These are phyloP conservation scores for Diadema setosum DNA, from an alignment of 35 echinoderm and acorn worm genomes.

Conservation along the genomic window DNA sequence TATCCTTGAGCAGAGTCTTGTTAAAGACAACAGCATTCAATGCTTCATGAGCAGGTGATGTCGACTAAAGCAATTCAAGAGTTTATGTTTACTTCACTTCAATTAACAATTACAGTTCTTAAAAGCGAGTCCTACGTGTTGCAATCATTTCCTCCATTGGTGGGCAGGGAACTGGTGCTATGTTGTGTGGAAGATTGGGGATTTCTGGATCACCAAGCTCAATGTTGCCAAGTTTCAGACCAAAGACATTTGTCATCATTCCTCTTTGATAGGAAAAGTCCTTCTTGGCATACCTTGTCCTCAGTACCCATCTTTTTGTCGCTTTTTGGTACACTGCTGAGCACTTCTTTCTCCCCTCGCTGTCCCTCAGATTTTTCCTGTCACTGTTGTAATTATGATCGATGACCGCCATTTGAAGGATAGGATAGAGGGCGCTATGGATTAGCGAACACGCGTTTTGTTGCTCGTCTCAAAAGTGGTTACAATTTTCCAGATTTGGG, in stretches of 20 bases:
- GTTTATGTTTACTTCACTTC: too few species aligned
- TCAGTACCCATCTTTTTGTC: neutral
- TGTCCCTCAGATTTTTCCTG: neutral
- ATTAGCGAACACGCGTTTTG: too few species aligned
- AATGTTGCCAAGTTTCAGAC: neutral
- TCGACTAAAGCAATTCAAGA: neutral
- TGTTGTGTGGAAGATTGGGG: neutral
- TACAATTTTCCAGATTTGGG: too few species aligned
- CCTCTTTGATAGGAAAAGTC: neutral
- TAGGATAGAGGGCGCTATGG: too few species aligned
- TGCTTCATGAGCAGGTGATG: slow-evolving; percentile 20
- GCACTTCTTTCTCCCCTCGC: neutral
- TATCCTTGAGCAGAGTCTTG: neutral
- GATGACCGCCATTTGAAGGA: neutral
- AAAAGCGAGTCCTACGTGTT: neutral
- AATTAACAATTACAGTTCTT: too few species aligned
- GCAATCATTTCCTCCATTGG: neutral
- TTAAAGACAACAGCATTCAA: neutral
- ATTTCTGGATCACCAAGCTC: neutral
- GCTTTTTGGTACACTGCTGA: neutral
- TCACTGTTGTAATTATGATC: neutral
- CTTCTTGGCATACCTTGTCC: neutral
- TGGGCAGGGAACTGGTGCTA: neutral
- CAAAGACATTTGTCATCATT: neutral
- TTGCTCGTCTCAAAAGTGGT: too few species aligned